Conservation (phyloP, 2,888 invertebrate genomes). For the Eupithecia pulchellata region DNA sequence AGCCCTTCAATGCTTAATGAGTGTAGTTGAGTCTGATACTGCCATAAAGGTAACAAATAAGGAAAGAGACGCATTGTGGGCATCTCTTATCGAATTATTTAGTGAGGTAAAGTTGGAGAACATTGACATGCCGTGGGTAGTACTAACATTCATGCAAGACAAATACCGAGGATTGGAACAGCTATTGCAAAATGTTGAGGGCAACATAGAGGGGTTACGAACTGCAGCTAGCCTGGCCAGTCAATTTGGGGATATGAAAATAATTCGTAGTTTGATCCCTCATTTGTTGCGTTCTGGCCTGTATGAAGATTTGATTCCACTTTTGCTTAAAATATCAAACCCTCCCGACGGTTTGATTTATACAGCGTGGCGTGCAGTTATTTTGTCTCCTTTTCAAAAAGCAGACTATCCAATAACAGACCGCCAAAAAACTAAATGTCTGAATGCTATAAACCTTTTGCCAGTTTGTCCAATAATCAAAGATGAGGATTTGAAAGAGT, state of each 20-base stretch:
- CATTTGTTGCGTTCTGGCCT: constrained; percentile 65
- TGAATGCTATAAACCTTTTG: constrained; percentile 75
- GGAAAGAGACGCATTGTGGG: constrained; percentile 74
- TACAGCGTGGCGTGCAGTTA: constrained; percentile 75
- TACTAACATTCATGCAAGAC: constrained; percentile 74
- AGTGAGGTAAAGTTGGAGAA: constrained; percentile 73
- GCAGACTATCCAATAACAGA: constrained; percentile 81
- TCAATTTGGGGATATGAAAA: constrained; percentile 66
- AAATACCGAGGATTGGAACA: constrained; percentile 74
- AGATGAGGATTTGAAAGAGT: constrained; percentile 76
- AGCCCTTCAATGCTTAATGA: constrained; percentile 80
- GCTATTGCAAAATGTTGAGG: constrained; percentile 65
- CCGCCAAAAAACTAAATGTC: constrained; percentile 74
- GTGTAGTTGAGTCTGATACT: constrained; percentile 76
- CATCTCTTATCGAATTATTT: constrained; percentile 72
- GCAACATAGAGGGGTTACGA: constrained; percentile 69
- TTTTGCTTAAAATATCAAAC: constrained; percentile 66
- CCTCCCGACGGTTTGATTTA: constrained; percentile 68
- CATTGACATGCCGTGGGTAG: constrained; percentile 80
- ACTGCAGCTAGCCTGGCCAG: constrained; percentile 67
- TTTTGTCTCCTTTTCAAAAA: constrained; percentile 76
- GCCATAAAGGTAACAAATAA: constrained; percentile 76
- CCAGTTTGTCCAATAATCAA: constrained; percentile 76
- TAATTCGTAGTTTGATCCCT: constrained; percentile 65
- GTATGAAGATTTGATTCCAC: constrained; percentile 73